These are phyloP conservation scores for Caenorhabditis sp. DNA, from an alignment of 2,888 invertebrate genomes.

Conservation along the genomic window DNA sequence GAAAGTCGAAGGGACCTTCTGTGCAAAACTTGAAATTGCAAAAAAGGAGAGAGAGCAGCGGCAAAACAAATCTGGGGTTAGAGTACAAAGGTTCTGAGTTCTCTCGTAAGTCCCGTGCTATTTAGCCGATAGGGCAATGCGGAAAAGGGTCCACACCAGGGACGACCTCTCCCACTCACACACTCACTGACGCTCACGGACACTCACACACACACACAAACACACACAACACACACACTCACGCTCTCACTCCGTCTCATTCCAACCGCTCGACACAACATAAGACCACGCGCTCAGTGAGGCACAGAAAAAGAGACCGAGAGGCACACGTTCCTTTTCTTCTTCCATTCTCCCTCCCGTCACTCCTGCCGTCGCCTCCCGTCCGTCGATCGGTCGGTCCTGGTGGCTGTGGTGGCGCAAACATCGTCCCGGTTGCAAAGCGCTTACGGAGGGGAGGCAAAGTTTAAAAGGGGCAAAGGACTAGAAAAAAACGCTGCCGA, in stretches of 20 bases:
- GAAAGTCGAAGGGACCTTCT: too few species aligned
- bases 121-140: neutral
- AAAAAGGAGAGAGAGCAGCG: too few species aligned
- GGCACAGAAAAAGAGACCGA: slow-evolving; percentile 18
- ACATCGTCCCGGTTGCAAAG: too few species aligned
- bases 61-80: too few species aligned
- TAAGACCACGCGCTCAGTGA: slow-evolving; percentile 7
- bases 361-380: neutral
- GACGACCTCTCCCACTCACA: slow-evolving; percentile 2
- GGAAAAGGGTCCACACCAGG: slow-evolving; percentile 5
- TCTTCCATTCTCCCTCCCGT: neutral
- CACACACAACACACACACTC: slow-evolving; percentile 29
- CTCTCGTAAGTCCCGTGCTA: neutral
- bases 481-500: too few species aligned
- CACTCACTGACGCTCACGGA: slow-evolving; percentile 5
- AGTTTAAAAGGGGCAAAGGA: too few species aligned
- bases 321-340: slow-evolving; percentile 21
- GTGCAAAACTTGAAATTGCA: too few species aligned
- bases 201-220: slow-evolving; percentile 7
- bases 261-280: slow-evolving; percentile 4
- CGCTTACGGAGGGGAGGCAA: too few species aligned
- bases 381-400: slow-evolving; percentile 1
- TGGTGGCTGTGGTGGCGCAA: slow-evolving; percentile 5
- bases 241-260: slow-evolving; percentile 1
- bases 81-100: slow-evolving; percentile 1